A percentile compares a stretch with the other conserved stretches of the same genome.
Conservation (phyloP, 1,140 invertebrate species). For the Drosophila auraria region DNA sequence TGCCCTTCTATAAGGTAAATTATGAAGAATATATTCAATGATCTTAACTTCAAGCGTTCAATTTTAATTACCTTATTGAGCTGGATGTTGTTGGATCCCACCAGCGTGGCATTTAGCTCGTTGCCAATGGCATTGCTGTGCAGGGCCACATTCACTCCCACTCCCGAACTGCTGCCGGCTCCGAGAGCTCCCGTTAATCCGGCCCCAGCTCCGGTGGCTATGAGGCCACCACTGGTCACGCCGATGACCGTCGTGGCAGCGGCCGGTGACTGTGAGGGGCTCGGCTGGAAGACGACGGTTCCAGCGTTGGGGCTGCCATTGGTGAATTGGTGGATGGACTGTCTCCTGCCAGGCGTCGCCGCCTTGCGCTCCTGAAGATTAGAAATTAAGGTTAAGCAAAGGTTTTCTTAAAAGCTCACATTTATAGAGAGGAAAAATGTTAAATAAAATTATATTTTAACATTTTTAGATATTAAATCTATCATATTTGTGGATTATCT, state of each 20-base stretch:
- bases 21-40: neutral
- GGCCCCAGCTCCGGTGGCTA: constrained; percentile 49
- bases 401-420: too few relatives aligned
- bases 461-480: too few relatives aligned
- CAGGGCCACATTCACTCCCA: constrained; percentile 39
- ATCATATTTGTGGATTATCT: too few relatives aligned
- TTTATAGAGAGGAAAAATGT: too few relatives aligned
- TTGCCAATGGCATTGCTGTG: constrained; percentile 77
- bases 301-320: constrained; percentile 85
- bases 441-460: too few relatives aligned
- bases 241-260: constrained; percentile 84
- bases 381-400: too few relatives aligned
- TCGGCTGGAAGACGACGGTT: constrained; percentile 84
- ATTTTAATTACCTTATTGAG: constrained; percentile 76
- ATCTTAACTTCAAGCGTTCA: neutral
- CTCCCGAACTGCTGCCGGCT: constrained; percentile 32
- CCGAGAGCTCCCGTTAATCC: constrained; percentile 15
- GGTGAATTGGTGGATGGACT: constrained; percentile 84
- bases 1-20: constrained; percentile 74
- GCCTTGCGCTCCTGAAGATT: constrained; percentile 79
- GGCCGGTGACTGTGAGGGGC: constrained; percentile 84
- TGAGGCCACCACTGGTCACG: constrained; percentile 81
- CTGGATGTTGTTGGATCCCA: constrained; percentile 85
- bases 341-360: constrained; percentile 84
- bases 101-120: constrained; percentile 84